Evolutionary conservation across 1,140 invertebrate species (phyloP), one percentile per base, ranked within the genome.

Genomic region (Ceratina japonica): DNA sequence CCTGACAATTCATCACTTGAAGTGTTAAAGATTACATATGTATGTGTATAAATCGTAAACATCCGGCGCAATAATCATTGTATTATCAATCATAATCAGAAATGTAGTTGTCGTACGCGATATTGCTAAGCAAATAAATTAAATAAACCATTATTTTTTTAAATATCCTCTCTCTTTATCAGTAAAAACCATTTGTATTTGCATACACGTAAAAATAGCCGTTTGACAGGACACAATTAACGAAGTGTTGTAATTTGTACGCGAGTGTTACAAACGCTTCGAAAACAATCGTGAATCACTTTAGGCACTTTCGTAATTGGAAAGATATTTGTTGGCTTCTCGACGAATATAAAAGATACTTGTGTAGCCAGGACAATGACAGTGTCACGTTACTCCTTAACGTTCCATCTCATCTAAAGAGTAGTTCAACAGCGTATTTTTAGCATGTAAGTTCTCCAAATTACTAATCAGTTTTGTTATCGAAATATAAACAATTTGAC

Each of bases 261-360:
- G 15, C 54, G 27, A 31, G 27, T 31, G 27, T 44, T 10, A 44
- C 37, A 44, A 0, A 44, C 37, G 10, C 37, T 8, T 22, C 22
- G 12, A 73, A 64, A 44, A 64, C 18, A 64, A 79, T 73, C 24
- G 15, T 58, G 52, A 18, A 16, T n/a, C 10, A 0, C 15, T 37
- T 24, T 10, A 15, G 51, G 12, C 4, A 18, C 2, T 79, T 65
- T 22, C 4, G 37, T 13, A 59, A 73, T 65, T 12, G 15, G 58
- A 49, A 37, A 27, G 70, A 31, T 58, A 22, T 74, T 79, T 12
- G 44, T 76, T 69, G 75, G 75, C 75, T 78, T 78, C 75, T 12
- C 20, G 18, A 22, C n/a, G 18, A 54, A 44, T 78, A 78, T 78
- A 78, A 78, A 71, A 71, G 75, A 56, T 56, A n/a, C 20, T 15